A percentile compares a stretch with the other conserved stretches of the same genome.
Conservation (phyloP, 2,888 invertebrate species). For the Leptogaster cylindrica region DNA sequence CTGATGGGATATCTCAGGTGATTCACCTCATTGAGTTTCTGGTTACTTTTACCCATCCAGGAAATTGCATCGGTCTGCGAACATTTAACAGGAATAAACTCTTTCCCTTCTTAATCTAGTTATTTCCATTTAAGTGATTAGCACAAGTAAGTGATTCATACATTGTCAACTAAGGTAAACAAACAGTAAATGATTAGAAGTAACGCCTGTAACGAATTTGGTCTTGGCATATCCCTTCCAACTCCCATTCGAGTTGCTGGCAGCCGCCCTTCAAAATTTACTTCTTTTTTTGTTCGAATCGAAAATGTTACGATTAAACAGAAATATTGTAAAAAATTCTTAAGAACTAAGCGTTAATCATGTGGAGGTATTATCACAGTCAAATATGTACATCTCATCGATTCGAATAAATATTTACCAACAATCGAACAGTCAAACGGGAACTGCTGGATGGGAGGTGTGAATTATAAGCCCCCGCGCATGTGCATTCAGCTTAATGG, state of each 20-base stretch:
- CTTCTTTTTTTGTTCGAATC: constrained; percentile 9
- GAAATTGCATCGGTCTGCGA: too few relatives aligned
- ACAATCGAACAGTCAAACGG: constrained; percentile 24
- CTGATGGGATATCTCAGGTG: too few relatives aligned
- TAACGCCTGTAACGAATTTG: constrained; percentile 10
- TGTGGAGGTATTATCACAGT: constrained; percentile 43
- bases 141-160: too few relatives aligned
- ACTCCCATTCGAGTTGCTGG: constrained; percentile 15
- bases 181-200: not conserved
- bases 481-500: constrained; percentile 40
- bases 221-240: constrained; percentile 10
- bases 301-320: constrained; percentile 16
- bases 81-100: too few relatives aligned
- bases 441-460: not conserved
- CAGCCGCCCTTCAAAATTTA: constrained; percentile 6
- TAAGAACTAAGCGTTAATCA: constrained; percentile 19
- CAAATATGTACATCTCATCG: constrained; percentile 45
- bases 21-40: too few relatives aligned
- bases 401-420: constrained; percentile 37
- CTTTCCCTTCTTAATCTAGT: too few relatives aligned
- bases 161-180: too few relatives aligned
- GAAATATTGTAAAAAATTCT: not conserved
- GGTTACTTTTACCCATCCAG: too few relatives aligned
- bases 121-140: too few relatives aligned
- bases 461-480: not conserved